phyloP scores from a whole-genome alignment of 2,888 invertebrate species.

The Diplazon laetatorius region DNA sequence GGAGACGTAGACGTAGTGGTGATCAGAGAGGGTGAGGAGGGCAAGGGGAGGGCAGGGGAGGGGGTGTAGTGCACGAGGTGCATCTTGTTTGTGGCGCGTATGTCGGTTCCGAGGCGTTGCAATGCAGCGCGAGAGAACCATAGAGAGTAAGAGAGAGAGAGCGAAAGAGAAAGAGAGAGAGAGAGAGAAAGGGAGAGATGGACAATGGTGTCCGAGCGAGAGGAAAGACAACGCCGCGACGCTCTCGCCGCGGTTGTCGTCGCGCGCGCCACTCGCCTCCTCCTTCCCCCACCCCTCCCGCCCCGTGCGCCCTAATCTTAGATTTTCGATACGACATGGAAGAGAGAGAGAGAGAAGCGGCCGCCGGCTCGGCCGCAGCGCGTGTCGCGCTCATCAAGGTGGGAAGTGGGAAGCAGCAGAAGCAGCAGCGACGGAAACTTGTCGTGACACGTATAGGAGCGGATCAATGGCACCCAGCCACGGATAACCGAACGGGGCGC shows the following conservation, averaged over 20 bases:
- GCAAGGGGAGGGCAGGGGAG: slow-evolving; percentile 16
- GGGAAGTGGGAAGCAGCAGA: slow-evolving; percentile 62
- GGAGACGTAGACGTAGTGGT: background rate
- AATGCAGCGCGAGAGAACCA: slow-evolving; percentile 3
- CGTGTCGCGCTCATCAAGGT: slow-evolving; percentile 68
- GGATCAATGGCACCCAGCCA: slow-evolving; percentile 69
- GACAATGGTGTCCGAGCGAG: slow-evolving; percentile 34
- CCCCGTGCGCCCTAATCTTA: slow-evolving; percentile 71
- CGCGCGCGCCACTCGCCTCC: slow-evolving; percentile 29
- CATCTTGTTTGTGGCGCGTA: slow-evolving; percentile 28
- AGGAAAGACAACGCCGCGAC: slow-evolving; percentile 59
- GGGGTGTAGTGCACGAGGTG: slow-evolving; percentile 42
- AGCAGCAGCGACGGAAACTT: slow-evolving; percentile 63
- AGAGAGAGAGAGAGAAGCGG: background rate
- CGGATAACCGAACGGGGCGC: slow-evolving; percentile 29
- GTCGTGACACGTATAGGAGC: slow-evolving; percentile 67
- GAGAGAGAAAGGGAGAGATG: slow-evolving; percentile 15
- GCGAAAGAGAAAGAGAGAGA: slow-evolving; percentile 55
- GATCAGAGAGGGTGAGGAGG: slow-evolving; percentile 17
- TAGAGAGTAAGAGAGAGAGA: slow-evolving; percentile 25
- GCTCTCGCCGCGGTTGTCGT: background rate
- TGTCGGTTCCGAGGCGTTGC: no score
- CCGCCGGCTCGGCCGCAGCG: slow-evolving; percentile 67
- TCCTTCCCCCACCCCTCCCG: no score
- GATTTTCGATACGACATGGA: slow-evolving; percentile 70